A percentile compares a stretch with the other conserved stretches of the same genome.
Conservation (phyloP, 2,797 vertebrate species). For the Brotula barbata region DNA sequence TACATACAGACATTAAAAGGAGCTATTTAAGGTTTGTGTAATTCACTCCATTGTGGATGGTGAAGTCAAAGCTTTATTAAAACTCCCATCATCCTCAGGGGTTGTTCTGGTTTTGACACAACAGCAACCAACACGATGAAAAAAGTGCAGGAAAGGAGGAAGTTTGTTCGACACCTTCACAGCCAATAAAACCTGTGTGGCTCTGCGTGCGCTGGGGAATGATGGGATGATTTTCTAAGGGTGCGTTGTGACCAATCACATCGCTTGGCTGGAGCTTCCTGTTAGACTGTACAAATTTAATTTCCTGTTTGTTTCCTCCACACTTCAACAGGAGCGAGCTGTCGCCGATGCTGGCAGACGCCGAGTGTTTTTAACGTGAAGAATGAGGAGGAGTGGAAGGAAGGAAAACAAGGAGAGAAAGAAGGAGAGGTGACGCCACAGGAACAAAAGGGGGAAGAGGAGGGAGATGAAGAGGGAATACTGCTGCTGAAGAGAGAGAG, state of each 20-base stretch:
- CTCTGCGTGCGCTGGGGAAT: slow-evolving; percentile 10
- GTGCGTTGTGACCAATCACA: slow-evolving; percentile 25
- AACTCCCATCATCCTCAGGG: background rate
- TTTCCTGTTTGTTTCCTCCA: slow-evolving; percentile 60
- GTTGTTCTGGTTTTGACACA: slow-evolving; percentile 7
- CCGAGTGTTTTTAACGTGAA: slow-evolving; percentile 32
- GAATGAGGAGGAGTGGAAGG: background rate
- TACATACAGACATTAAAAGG: too few species aligned
- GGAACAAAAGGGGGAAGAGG: background rate
- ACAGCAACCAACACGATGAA: slow-evolving; percentile 14
- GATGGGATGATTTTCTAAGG: background rate
- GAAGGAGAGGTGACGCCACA: background rate
- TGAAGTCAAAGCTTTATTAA: too few species aligned
- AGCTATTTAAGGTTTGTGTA: too few species aligned
- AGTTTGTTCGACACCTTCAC: slow-evolving; percentile 4
- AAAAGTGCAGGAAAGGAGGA: background rate
- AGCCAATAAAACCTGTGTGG: slow-evolving; percentile 19
- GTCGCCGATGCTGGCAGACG: slow-evolving; percentile 22
- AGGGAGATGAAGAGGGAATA: too few species aligned
- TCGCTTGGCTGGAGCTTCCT: slow-evolving; percentile 25
- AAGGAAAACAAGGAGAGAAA: background rate
- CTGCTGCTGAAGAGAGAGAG: background rate
- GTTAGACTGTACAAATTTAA: slow-evolving; percentile 30
- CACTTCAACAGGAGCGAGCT: slow-evolving; percentile 16
- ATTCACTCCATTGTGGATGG: too few species aligned